Percentiles rank a stretch among this genome's conserved stretches.
phyloP scores from a whole-genome alignment of 2,888 invertebrate species.

The Myopa tessellatipennis region DNA sequence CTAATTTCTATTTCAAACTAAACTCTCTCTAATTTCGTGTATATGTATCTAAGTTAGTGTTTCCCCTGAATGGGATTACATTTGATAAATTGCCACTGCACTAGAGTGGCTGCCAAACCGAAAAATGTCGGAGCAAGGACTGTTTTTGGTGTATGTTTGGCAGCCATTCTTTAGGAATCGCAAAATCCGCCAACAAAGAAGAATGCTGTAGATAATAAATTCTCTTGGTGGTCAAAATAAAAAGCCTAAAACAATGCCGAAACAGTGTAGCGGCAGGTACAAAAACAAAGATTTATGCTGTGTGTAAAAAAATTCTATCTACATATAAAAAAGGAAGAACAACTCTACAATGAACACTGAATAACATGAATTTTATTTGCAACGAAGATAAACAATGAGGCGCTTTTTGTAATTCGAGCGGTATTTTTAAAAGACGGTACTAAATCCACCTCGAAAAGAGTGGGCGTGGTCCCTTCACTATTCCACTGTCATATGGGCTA shows the following conservation, averaged over 20 bases:
- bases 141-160: conserved; percentile 13
- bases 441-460: too few species aligned
- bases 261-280: background rate
- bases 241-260: conserved; percentile 26
- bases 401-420: too few species aligned
- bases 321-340: too few species aligned
- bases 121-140: background rate
- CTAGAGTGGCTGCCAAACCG: background rate
- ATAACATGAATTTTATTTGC: background rate
- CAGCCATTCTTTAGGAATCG: conserved; percentile 3
- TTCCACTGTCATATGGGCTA: too few species aligned
- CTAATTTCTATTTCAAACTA: too few species aligned
- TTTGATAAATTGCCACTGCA: conserved; percentile 18
- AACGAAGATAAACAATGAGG: conserved; percentile 4
- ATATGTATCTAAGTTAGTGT: too few species aligned
- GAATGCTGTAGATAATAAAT: conserved; percentile 22
- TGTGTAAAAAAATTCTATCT: too few species aligned
- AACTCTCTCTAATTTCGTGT: too few species aligned
- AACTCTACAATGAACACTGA: background rate
- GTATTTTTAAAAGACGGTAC: too few species aligned
- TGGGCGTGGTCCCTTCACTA: too few species aligned
- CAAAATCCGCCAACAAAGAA: conserved; percentile 17
- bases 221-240: conserved; percentile 18
- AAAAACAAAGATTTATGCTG: too few species aligned
- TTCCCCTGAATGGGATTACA: background rate